Conservation (phyloP, 2,888 invertebrate genomes). For the Hartigia nigra region DNA sequence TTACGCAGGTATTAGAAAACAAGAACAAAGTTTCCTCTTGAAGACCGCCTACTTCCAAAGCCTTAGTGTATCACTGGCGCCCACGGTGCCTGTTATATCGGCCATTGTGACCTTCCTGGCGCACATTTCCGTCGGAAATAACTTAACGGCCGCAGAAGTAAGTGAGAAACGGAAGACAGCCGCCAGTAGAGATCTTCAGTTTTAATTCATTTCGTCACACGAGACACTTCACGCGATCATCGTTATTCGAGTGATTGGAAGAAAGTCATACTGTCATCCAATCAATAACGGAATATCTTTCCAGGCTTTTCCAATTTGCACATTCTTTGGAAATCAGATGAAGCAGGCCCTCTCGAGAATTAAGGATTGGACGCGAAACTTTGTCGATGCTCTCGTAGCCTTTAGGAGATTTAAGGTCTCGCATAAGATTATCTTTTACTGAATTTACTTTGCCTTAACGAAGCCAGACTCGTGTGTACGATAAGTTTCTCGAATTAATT, state of each 20-base stretch:
- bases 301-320: constrained; percentile 56
- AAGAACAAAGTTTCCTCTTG: constrained; percentile 68
- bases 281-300: constrained; percentile 34
- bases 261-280: neutral
- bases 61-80: constrained; percentile 70
- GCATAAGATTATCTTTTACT: constrained; percentile 11
- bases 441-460: constrained; percentile 4
- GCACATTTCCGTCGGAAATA: constrained; percentile 69
- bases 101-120: constrained; percentile 72
- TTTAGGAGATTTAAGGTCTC: constrained; percentile 61
- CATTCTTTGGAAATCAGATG: constrained; percentile 53
- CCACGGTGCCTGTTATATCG: constrained; percentile 72
- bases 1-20: constrained; percentile 66
- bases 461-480: constrained; percentile 3
- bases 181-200: neutral
- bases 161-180: constrained; percentile 12
- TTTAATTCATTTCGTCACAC: neutral
- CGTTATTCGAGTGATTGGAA: neutral
- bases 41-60: constrained; percentile 72
- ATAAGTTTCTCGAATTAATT: too few species aligned
- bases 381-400: constrained; percentile 54
- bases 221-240: neutral
- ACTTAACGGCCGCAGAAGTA: constrained; percentile 74
- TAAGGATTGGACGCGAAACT: constrained; percentile 50
- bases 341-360: constrained; percentile 49